Conservation (phyloP, 1,140 invertebrate species). For the Calephelis virginiensis region DNA sequence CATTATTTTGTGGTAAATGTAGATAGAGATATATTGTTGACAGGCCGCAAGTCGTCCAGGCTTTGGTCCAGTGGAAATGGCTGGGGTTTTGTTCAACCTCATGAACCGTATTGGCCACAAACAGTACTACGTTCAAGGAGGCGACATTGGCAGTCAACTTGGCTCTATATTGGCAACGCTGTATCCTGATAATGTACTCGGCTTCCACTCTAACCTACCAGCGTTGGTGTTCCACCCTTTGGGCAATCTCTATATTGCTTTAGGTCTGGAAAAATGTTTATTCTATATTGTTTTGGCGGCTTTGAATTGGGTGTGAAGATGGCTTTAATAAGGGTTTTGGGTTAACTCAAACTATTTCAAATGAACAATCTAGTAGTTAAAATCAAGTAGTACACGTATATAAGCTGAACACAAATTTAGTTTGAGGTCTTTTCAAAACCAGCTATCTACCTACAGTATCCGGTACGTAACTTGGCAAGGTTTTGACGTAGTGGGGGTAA, state of each 20-base stretch:
- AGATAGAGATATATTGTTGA: slow-evolving; percentile 1
- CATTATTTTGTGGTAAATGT: no score
- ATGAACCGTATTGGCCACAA: slow-evolving; percentile 88
- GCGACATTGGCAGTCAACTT: slow-evolving; percentile 87
- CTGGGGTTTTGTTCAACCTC: slow-evolving; percentile 87
- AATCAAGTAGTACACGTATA: no score
- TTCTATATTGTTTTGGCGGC: background rate
- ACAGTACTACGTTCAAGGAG: slow-evolving; percentile 90
- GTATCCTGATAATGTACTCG: slow-evolving; percentile 85
- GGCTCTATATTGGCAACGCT: slow-evolving; percentile 81
- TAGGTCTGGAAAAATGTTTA: slow-evolving; percentile 33
- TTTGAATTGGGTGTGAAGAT: no score
- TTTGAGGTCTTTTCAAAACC: no score
- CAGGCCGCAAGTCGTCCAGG: slow-evolving; percentile 80
- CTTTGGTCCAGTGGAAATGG: slow-evolving; percentile 82
- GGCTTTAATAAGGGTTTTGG: background rate
- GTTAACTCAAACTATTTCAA: no score
- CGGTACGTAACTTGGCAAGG: no score
- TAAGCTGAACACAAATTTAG: no score
- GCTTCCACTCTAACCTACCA: slow-evolving; percentile 70
- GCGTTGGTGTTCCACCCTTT: slow-evolving; percentile 34
- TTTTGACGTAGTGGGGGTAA: no score
- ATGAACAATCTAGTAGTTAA: no score
- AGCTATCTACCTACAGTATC: no score
- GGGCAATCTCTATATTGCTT: slow-evolving; percentile 32